Evolutionary conservation across 2,888 invertebrate species (phyloP).

Genomic region (Lycophotia porphyrea): DNA sequence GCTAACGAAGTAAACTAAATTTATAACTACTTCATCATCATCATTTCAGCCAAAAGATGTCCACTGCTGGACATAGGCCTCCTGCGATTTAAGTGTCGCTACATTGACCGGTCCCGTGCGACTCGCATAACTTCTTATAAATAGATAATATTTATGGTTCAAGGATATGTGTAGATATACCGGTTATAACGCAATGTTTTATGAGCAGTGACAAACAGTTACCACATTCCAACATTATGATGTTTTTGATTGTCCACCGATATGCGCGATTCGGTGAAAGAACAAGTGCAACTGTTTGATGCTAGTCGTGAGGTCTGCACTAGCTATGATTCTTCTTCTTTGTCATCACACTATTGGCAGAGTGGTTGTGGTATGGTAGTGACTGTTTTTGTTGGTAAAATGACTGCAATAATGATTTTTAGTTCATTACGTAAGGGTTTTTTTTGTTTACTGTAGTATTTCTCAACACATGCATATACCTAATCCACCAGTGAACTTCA

Average conservation of each 20-base stretch:
- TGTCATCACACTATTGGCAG: too few relatives aligned
- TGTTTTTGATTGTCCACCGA: neutral
- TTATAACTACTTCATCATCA: too few relatives aligned
- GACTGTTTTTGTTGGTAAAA: neutral
- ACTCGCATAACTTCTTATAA: too few relatives aligned
- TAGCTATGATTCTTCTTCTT: neutral
- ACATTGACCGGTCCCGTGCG: too few relatives aligned
- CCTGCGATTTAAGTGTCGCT: too few relatives aligned
- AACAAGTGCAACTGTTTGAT: neutral
- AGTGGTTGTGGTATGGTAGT: too few relatives aligned
- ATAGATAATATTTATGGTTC: neutral
- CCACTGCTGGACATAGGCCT: too few relatives aligned
- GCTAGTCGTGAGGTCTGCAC: neutral
- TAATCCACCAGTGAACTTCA: neutral
- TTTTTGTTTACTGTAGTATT: neutral
- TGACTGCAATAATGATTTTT: slow-evolving; percentile 8
- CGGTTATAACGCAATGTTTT: neutral
- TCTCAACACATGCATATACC: neutral
- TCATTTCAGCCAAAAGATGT: too few relatives aligned
- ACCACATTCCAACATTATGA: too few relatives aligned
- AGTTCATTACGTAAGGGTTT: neutral
- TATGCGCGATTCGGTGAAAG: neutral
- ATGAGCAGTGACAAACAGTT: neutral
- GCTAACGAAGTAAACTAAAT: too few relatives aligned
- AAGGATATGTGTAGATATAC: neutral